Percentiles rank a stretch among this genome's conserved stretches.
Conservation (phyloP, 1,140 invertebrate genomes). For the Maconellicoccus hirsutus region DNA sequence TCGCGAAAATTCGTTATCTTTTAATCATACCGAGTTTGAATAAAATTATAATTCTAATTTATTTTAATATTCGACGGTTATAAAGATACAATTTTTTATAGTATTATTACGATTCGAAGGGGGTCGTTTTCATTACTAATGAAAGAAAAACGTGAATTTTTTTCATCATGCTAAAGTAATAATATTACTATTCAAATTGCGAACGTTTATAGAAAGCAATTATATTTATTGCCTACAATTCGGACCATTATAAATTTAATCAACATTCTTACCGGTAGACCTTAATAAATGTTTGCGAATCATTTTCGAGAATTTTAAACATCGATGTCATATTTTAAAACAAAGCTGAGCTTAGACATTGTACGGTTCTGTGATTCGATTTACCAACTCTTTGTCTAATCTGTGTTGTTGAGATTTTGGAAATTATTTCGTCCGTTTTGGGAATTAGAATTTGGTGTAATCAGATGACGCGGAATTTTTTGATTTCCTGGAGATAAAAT, state of each 20-base stretch:
- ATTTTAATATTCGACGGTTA: background rate
- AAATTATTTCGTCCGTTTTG: no score
- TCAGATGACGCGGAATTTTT: no score
- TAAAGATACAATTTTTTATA: background rate
- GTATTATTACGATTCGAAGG: background rate
- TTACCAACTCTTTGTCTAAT: no score
- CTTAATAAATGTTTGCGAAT: background rate
- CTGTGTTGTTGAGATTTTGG: no score
- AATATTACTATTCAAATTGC: conserved; percentile 5
- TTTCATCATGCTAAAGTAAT: background rate
- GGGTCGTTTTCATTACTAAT: background rate
- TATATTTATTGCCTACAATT: conserved; percentile 6
- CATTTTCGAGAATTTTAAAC: background rate
- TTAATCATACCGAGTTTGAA: background rate
- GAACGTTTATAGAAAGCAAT: conserved; percentile 4
- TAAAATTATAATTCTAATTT: conserved; percentile 10
- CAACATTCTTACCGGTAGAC: background rate
- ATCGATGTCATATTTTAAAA: background rate
- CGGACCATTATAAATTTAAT: conserved; percentile 9
- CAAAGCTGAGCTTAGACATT: background rate
- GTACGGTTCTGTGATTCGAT: no score
- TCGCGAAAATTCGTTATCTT: background rate
- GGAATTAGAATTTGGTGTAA: no score
- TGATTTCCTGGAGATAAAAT: no score
- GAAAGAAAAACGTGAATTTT: background rate